Evolutionary conservation across 2,113 vertebrate genomes (phyloP), one percentile per base, ranked within the genome.

Genomic region (Lagenorhynchus albirostris): DNA sequence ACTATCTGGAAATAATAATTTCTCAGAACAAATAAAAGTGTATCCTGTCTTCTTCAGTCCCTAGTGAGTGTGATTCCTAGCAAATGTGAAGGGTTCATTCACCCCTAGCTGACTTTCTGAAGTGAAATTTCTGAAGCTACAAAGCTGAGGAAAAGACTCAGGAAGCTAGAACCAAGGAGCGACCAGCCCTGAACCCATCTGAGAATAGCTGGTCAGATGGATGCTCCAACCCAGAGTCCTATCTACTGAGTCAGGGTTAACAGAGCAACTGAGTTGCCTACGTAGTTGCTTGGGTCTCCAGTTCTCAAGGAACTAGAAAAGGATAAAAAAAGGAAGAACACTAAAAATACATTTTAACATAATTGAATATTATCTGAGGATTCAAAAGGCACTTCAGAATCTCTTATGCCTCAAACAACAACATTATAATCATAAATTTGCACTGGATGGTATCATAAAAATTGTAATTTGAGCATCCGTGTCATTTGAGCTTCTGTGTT

Each of bases 311-410:
- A 58, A 67, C 63, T n/a, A 23, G 20, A 74, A 73, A 3, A 93
- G 26, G 47, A 25, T 74, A 33, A 82, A 92, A 91, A 33, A 79
- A 58, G 33, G 38, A 58, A 53, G 15, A 74, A 82, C 15, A 8
- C 26, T 87, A 82, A 87, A 84, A 87, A n/a, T 76, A 73, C 44
- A 38, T 62, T 84, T 73, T 86, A 90, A 58, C n/a, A 71, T 71
- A 79, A 80, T 31, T 83, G 23, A 81, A 41, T 23, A 76, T 11
- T 76, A 68, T 58, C 80, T 96, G 81, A 96, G 41, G 65, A 89
- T 86, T 96, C n/a, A 93, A 94, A 93, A 77, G 31, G 63, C 71
- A 79, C 85, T 93, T 90, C 33, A 36, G 86, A 85, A 70, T 79
- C 63, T 65, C 44, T 41, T 63, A 77, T 31, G 29, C 41, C 31